Conservation (phyloP, 2,888 invertebrate species). For the Tetranychus piercei region DNA sequence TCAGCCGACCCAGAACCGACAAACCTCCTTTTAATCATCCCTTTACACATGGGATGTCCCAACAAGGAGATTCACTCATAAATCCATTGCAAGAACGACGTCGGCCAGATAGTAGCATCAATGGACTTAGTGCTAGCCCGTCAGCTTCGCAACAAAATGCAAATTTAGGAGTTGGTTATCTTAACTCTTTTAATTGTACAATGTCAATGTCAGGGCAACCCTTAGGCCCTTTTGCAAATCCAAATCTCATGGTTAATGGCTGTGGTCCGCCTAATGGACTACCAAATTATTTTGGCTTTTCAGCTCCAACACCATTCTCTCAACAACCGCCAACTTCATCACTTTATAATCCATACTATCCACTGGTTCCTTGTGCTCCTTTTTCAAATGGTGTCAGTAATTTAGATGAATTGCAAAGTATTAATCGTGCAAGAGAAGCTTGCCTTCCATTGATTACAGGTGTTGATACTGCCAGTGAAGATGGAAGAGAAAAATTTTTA, state of each 20-base stretch:
- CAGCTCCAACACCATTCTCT: not conserved
- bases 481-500: conserved; percentile 14
- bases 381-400: not conserved
- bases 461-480: conserved; percentile 25
- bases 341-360: not conserved
- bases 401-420: conserved; percentile 12
- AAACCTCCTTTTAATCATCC: conserved; percentile 13
- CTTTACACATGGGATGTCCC: conserved; percentile 27
- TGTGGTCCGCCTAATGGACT: not conserved
- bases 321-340: not conserved
- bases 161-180: conserved; percentile 9
- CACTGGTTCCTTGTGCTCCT: not conserved
- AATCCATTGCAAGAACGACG: conserved; percentile 19
- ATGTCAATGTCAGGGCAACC: not conserved
- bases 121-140: not conserved
- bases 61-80: conserved; percentile 20
- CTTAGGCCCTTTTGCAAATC: not conserved
- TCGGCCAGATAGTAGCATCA: conserved; percentile 18
- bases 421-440: conserved; percentile 15
- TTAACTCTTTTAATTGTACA: not conserved
- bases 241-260: not conserved
- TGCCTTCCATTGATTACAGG: conserved; percentile 8
- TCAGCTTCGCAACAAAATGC: not conserved
- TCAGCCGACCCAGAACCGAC: not conserved
- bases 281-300: not conserved